Base-by-base conservation (phyloP, 2,888 invertebrate species). In the Sarcophaga variegata region DNA sequence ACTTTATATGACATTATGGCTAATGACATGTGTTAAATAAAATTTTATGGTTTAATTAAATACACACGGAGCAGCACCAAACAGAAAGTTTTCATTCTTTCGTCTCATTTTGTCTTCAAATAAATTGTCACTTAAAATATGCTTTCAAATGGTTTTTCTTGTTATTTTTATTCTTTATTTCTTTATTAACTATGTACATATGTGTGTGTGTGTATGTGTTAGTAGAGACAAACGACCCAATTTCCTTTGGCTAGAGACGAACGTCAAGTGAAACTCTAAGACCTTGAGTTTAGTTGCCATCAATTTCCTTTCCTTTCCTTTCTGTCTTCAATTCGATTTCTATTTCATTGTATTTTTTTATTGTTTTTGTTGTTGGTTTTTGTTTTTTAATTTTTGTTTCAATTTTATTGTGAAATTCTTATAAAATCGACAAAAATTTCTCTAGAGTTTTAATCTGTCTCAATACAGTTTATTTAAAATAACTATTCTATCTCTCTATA, bases 11-110 rank as follows among this genome's bases (percentile, higher is more conserved):
- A 37, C 37, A 37, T 37, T 37, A 37, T 37, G 8, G 59, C 64
- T 80, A 77, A 64, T 20, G 64, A 81, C 67, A 85, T 85, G 71
- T 80, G 76, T 81, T 66, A 14, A 80, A 71, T 49, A 71, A 49
- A 62, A 71, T 59, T 71, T 85, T 76, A 76, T 71, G 71, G 60
- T 76, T 85, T 72, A 71, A 80, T 81, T 81, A 77, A 63, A 63
- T 62, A 75, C 54, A 10, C 17, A 37, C 37, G 8, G 37, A 37
- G 37, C 37, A 37, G 6, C 37, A 37, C 37, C 37, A 37, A 67
- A 25, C 45, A 77, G 47, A 59, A 75, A 62, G 1, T 59, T 59
- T 59, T n/a, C 59, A 59, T 59, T 2, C 6, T n/a, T 59, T 17
- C 14, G 14, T 59, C 17, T 59, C n/a, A 3, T 59, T 59, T 59